Percentiles rank a stretch among this genome's conserved stretches.
phyloP scores from a whole-genome alignment of 2,888 invertebrate genomes.

The Seira ritae region DNA sequence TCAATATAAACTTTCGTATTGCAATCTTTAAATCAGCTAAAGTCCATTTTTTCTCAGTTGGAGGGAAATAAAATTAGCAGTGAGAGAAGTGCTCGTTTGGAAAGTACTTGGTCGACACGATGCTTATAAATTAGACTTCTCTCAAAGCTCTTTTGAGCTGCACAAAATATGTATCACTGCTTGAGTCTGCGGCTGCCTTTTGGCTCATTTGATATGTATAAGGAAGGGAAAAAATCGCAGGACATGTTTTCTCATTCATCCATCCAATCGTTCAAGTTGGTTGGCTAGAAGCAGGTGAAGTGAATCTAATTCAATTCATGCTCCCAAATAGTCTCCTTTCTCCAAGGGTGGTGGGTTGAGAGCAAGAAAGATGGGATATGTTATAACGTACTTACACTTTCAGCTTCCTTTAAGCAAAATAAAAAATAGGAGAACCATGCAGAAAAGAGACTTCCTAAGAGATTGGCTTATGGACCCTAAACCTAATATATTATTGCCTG shows the following conservation, averaged over 20 bases:
- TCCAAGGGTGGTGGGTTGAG: background rate
- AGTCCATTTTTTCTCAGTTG: background rate
- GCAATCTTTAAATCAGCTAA: background rate
- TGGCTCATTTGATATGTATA: slow-evolving; percentile 52
- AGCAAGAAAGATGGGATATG: background rate
- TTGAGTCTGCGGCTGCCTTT: slow-evolving; percentile 27
- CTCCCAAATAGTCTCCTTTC: slow-evolving; percentile 24
- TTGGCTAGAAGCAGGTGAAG: slow-evolving; percentile 27
- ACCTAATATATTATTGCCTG: no score
- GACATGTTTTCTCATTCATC: background rate
- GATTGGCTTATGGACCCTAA: no score
- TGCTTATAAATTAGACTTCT: slow-evolving; percentile 1
- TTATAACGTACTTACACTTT: no score
- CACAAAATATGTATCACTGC: slow-evolving; percentile 14
- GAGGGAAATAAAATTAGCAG: background rate
- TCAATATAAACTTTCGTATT: no score
- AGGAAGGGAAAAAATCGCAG: slow-evolving; percentile 11
- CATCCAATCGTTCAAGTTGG: background rate
- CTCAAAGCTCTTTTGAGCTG: background rate
- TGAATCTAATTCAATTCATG: slow-evolving; percentile 59
- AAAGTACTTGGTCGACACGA: slow-evolving; percentile 34
- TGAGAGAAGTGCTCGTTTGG: slow-evolving; percentile 20
- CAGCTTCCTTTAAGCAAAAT: no score
- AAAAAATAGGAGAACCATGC: no score
- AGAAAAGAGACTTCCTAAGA: no score